Percentiles rank a stretch among this genome's conserved stretches.
Evolutionary conservation across 2,797 vertebrate genomes (phyloP).

Genomic region (Apogon hyalosoma): DNA sequence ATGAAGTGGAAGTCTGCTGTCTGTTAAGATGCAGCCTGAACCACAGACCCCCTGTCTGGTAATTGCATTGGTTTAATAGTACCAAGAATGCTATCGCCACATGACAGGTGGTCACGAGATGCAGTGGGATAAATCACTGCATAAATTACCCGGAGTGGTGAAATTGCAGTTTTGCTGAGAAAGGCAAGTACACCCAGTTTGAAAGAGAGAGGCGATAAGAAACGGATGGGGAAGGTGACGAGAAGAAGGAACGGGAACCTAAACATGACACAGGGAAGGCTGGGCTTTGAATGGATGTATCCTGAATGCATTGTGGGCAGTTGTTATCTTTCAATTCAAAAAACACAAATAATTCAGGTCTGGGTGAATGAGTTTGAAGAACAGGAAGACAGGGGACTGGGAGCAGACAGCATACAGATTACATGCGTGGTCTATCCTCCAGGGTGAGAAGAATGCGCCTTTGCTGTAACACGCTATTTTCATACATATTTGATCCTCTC

Average conservation of each 20-base stretch:
- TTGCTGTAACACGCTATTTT: constrained; percentile 60
- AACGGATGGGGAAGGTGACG: constrained; percentile 60
- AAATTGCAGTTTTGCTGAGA: constrained; percentile 62
- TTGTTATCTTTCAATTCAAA: constrained; percentile 72
- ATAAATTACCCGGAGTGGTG: constrained; percentile 63
- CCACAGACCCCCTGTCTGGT: constrained; percentile 59
- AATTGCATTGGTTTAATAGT: constrained; percentile 70
- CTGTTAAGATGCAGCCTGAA: constrained; percentile 68
- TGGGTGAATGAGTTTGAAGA: constrained; percentile 72
- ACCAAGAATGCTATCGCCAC: constrained; percentile 67
- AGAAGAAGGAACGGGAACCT: constrained; percentile 45
- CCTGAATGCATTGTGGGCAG: constrained; percentile 56
- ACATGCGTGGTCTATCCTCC: constrained; percentile 57
- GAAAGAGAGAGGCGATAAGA: constrained; percentile 51
- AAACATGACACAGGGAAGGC: constrained; percentile 46
- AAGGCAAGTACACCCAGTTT: constrained; percentile 38
- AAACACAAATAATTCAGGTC: constrained; percentile 69
- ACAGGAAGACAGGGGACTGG: constrained; percentile 48
- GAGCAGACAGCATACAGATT: constrained; percentile 67
- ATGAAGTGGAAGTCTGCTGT: constrained; percentile 36
- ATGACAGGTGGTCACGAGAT: constrained; percentile 79
- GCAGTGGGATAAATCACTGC: constrained; percentile 71
- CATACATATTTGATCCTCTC: constrained; percentile 80
- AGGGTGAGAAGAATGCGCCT: constrained; percentile 36
- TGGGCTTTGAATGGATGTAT: constrained; percentile 44